phyloP scores from a whole-genome alignment of 2,888 invertebrate genomes.

The Eurytoma adleriae region DNA sequence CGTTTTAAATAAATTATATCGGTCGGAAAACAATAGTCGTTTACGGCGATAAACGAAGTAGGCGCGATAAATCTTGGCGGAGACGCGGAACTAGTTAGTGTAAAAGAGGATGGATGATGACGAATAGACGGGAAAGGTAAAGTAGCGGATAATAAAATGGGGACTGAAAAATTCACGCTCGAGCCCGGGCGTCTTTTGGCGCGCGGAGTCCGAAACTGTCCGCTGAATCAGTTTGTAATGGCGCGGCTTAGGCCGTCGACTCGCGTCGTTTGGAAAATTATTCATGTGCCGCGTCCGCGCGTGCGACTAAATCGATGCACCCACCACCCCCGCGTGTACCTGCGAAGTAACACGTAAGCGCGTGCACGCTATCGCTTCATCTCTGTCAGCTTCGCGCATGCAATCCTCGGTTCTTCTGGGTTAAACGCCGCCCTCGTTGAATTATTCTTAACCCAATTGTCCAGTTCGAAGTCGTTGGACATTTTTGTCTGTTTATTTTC shows the following conservation, averaged over 20 bases:
- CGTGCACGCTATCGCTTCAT: conserved; percentile 37
- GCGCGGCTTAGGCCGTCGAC: conserved; percentile 39
- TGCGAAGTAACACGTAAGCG: conserved; percentile 27
- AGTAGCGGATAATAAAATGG: conserved; percentile 19
- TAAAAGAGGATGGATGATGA: conserved; percentile 24
- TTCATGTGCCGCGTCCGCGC: conserved; percentile 15
- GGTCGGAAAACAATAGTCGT: background rate
- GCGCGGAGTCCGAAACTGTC: conserved; percentile 23
- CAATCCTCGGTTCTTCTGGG: conserved; percentile 9
- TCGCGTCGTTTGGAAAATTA: conserved; percentile 40
- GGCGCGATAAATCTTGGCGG: conserved; percentile 6
- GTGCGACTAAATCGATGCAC: conserved; percentile 43
- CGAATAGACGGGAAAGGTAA: conserved; percentile 8
- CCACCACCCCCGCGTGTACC: background rate
- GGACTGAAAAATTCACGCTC: conserved; percentile 42
- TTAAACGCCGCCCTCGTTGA: conserved; percentile 11
- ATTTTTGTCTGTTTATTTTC: too few relatives aligned
- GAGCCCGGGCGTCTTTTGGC: conserved; percentile 6
- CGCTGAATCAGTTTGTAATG: conserved; percentile 44
- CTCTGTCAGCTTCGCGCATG: conserved; percentile 24
- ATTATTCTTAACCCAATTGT: conserved; percentile 29
- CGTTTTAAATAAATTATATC: too few relatives aligned
- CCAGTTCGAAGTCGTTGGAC: background rate
- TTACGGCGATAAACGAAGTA: background rate
- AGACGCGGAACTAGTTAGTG: too few relatives aligned